A percentile compares a stretch with the other conserved stretches of the same genome.
Conservation (phyloP, 2,113 vertebrate species). For the Notarius quadriscutis region DNA sequence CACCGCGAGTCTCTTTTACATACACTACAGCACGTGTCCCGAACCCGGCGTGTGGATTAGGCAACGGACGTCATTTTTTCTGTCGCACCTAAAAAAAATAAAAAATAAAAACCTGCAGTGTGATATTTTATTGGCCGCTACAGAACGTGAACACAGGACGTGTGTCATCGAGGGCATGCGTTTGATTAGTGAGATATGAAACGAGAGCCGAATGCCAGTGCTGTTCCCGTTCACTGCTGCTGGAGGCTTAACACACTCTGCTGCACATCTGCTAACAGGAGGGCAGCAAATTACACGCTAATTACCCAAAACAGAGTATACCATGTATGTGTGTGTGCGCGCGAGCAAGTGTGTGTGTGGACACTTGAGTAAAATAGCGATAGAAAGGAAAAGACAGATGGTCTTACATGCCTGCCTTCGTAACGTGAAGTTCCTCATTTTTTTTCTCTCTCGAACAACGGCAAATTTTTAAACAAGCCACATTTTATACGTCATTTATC, state of each 20-base stretch:
- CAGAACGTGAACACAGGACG: neutral
- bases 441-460: neutral
- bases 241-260: slow-evolving; percentile 58
- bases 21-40: neutral
- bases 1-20: neutral
- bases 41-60: neutral
- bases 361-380: slow-evolving; percentile 1
- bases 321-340: slow-evolving; percentile 3
- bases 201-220: slow-evolving; percentile 53
- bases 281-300: slow-evolving; percentile 90
- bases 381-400: neutral
- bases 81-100: neutral
- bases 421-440: neutral
- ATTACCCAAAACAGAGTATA: slow-evolving; percentile 85
- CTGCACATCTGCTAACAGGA: slow-evolving; percentile 84
- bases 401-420: neutral
- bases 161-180: neutral
- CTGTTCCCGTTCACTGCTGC: slow-evolving; percentile 17
- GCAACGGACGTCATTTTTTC: neutral
- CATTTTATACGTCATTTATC: neutral
- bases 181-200: slow-evolving; percentile 46
- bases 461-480: neutral
- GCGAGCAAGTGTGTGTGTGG: neutral
- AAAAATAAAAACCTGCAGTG: neutral
- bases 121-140: neutral